phyloP scores from a whole-genome alignment of 1,140 invertebrate species.

The Drosophila oshimai region DNA sequence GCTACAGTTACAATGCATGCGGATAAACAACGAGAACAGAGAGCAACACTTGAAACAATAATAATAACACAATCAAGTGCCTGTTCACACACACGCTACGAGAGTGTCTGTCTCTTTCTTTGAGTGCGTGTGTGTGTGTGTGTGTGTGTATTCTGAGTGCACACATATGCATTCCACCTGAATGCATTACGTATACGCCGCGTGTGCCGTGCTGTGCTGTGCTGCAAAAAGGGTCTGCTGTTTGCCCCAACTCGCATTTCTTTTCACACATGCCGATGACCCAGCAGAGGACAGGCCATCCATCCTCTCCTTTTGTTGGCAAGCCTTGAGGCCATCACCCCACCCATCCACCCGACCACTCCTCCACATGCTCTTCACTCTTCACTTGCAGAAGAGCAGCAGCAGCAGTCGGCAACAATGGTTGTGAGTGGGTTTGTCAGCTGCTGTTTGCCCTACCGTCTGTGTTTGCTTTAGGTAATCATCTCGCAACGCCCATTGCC shows the following conservation, averaged over 20 bases:
- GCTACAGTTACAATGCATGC: conserved; percentile 67
- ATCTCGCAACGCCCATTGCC: conserved; percentile 53
- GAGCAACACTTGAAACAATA: conserved; percentile 78
- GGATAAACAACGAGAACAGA: conserved; percentile 65
- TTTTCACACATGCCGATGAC: conserved; percentile 61
- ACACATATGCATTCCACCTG: conserved; percentile 54
- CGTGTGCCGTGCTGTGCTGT: too few species aligned
- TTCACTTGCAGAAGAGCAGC: conserved; percentile 11
- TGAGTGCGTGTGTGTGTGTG: not conserved
- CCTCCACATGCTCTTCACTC: conserved; percentile 12
- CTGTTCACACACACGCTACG: conserved; percentile 60
- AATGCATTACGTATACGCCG: conserved; percentile 70
- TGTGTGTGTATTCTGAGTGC: conserved; percentile 21
- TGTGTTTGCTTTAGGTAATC: conserved; percentile 79
- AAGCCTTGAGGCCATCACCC: conserved; percentile 69
- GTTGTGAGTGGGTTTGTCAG: conserved; percentile 31
- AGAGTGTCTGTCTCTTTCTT: conserved; percentile 8
- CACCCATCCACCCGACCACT: not conserved
- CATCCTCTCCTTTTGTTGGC: conserved; percentile 54
- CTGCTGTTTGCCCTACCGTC: conserved; percentile 67
- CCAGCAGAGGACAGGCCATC: conserved; percentile 29
- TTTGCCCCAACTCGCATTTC: conserved; percentile 25
- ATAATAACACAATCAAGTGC: conserved; percentile 80
- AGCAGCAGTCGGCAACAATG: conserved; percentile 67
- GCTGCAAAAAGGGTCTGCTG: not conserved